Evolutionary conservation across 2,888 invertebrate species (phyloP), one percentile per base, ranked within the genome.

Genomic region (Syrphus vitripennis): DNA sequence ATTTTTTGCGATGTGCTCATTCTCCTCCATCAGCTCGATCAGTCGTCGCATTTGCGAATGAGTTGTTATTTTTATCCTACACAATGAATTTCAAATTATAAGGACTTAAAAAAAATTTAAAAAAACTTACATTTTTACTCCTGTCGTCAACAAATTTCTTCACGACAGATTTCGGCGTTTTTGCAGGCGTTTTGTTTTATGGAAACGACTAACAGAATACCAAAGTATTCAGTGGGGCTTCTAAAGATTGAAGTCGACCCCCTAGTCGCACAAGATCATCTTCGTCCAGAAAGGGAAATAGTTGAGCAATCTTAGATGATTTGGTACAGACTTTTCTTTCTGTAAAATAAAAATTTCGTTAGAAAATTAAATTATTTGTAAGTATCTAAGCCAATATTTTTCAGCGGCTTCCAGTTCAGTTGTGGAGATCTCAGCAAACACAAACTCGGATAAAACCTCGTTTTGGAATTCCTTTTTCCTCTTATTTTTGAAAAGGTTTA

Each of bases 341-440:
- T 71, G 63, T n/a, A 79, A 79, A 42, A 4, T 24, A 4, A 61
- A 26, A 61, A 37, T 34, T 45, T 78, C 78, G 31, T 65, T n/a
- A n/a, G n/a, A n/a, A n/a, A n/a, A n/a, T n/a, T n/a, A n/a, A n/a
- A n/a, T n/a, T n/a, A n/a, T n/a, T 65, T 67, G 67, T 37, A 67
- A 53, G 19, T 63, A 74, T 53, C 63, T 75, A 19, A 75, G 42
- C 65, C 65, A 75, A 45, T 71, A 63, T 16, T 12, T 6, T 53
- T 78, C 63, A n/a, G 63, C 70, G 12, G 12, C 53, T 14, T 34
- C 4, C 1, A 78, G 5, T 37, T 71, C 70, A 4, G 1, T 26
- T 3, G 70, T 5, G 3, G 53, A 61, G 2, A 19, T 10, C 16
- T 61, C 31, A 5, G 14, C 2, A 31, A 63, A 61, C 4, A 2